These are phyloP conservation scores for Helarctos malayanus DNA, from an alignment of 2,797 vertebrate genomes.

Conservation along the genomic window DNA sequence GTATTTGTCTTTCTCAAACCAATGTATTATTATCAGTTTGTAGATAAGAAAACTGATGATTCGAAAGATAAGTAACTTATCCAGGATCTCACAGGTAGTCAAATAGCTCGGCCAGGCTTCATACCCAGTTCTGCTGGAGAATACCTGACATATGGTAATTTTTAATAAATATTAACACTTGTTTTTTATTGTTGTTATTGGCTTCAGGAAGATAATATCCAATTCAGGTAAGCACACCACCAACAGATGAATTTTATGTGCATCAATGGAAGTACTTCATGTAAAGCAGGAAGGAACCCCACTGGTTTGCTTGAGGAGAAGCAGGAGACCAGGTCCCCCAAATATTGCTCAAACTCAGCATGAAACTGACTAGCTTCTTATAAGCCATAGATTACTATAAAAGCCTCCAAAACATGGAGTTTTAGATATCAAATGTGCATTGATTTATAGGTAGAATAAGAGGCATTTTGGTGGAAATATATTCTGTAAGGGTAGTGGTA, in stretches of 20 bases:
- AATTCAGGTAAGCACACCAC: not conserved
- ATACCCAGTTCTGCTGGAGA: not conserved
- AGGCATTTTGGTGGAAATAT: constrained; percentile 62
- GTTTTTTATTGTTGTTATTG: constrained; percentile 38
- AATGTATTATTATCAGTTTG: not conserved
- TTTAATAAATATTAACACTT: constrained; percentile 59
- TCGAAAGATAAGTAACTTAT: constrained; percentile 31
- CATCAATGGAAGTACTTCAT: not conserved
- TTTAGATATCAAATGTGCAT: constrained; percentile 46
- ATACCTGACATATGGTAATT: constrained; percentile 9
- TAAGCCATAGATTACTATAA: not conserved
- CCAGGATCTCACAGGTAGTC: not conserved
- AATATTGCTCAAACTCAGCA: not conserved
- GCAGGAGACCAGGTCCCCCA: not conserved
- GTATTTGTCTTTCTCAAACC: not conserved
- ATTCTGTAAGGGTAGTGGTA: not conserved
- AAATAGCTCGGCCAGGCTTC: not conserved
- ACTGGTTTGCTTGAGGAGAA: not conserved
- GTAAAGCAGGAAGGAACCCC: not conserved
- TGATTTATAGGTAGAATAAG: constrained; percentile 58
- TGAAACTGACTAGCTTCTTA: not conserved
- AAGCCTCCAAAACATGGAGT: not conserved
- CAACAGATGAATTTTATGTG: not conserved
- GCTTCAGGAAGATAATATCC: constrained; percentile 35
- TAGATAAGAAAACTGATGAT: not conserved